These are phyloP conservation scores for Ormyrus rosae DNA, from an alignment of 2,888 invertebrate genomes.

Conservation along the genomic window DNA sequence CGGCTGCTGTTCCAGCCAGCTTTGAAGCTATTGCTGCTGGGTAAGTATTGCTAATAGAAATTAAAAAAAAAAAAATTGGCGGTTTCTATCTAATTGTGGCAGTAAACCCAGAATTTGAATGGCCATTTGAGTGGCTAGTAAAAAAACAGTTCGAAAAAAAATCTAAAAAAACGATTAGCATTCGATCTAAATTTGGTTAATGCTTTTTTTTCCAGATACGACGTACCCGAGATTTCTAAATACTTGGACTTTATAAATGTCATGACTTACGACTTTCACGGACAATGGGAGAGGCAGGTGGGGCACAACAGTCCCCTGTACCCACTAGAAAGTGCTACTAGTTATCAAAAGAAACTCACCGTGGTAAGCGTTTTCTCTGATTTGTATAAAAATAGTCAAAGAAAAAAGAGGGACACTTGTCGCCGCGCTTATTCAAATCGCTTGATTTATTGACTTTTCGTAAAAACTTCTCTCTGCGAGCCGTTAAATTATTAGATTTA, in stretches of 20 bases:
- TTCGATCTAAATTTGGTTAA: conserved; percentile 8
- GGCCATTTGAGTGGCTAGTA: too few relatives aligned
- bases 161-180: not conserved
- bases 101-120: too few relatives aligned
- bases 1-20: conserved; percentile 94
- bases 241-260: conserved; percentile 95
- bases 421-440: not conserved
- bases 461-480: not conserved
- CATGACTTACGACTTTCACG: conserved; percentile 97
- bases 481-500: conserved; percentile 16
- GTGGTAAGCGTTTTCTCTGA: conserved; percentile 80
- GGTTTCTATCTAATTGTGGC: too few relatives aligned
- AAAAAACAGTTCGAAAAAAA: not conserved
- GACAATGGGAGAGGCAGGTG: conserved; percentile 95
- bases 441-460: conserved; percentile 10
- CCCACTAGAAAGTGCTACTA: conserved; percentile 91
- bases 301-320: conserved; percentile 95
- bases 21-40: conserved; percentile 96
- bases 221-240: conserved; percentile 95
- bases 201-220: conserved; percentile 79
- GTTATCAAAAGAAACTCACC: conserved; percentile 94
- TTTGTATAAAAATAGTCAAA: conserved; percentile 16
- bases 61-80: not conserved
- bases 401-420: conserved; percentile 1
- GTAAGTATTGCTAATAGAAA: conserved; percentile 65